Conservation (phyloP, 2,888 invertebrate species). For the Dolichomitus sp. region DNA sequence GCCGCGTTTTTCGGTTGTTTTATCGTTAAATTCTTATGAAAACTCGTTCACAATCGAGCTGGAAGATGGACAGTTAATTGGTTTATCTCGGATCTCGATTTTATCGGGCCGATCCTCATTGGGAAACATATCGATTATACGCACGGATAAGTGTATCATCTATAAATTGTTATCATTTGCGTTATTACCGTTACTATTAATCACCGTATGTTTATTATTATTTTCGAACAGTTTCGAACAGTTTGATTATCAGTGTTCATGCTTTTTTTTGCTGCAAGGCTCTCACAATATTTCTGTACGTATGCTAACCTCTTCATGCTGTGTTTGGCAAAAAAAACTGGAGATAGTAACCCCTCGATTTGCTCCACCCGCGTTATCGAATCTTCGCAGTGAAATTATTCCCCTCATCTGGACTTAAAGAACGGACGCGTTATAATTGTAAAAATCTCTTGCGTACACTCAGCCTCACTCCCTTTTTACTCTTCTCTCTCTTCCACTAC, state of each 20-base stretch:
- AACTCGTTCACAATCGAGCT: conserved; percentile 8
- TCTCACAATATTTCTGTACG: conserved; percentile 46
- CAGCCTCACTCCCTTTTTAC: conserved; percentile 37
- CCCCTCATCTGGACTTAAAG: neutral
- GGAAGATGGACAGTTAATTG: neutral
- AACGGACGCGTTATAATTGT: neutral
- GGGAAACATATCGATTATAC: conserved; percentile 51
- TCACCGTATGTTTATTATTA: conserved; percentile 57
- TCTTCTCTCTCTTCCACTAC: conserved; percentile 54
- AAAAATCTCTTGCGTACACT: conserved; percentile 27
- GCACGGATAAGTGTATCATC: conserved; percentile 48
- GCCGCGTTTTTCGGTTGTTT: conserved; percentile 11
- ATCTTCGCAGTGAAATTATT: conserved; percentile 5
- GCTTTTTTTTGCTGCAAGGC: conserved; percentile 74
- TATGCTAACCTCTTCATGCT: neutral
- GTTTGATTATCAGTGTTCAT: conserved; percentile 68
- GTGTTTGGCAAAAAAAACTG: conserved; percentile 9
- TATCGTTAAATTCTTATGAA: neutral
- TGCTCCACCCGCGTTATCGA: neutral
- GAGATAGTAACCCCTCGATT: neutral
- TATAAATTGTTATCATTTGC: conserved; percentile 35
- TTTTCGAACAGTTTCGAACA: conserved; percentile 56
- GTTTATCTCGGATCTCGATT: conserved; percentile 4
- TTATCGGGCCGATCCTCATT: conserved; percentile 25
- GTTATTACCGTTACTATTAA: conserved; percentile 42